Base-by-base conservation (phyloP, 2,797 vertebrate genomes). In the Tenualosa ilisha region DNA sequence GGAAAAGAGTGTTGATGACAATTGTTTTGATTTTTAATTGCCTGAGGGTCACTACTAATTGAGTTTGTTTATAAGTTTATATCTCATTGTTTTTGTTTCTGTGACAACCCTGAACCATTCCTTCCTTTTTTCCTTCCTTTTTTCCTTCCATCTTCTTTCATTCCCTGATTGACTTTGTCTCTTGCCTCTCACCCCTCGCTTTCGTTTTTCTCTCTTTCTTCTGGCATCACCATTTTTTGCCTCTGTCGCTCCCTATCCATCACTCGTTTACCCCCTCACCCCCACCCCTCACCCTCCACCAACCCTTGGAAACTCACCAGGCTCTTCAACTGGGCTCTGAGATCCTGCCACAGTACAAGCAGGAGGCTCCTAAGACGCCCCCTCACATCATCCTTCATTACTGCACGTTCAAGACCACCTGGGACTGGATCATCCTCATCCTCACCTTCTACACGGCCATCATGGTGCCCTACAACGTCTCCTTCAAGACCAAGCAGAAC, bases 401-500 rank as follows among this genome's bases (percentile, higher is more conserved):
- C 88, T 99, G 98, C 94, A 96, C 97, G 94, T 99, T 99, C 93
- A 99, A 99, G 94, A 99, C 98, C 90, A 99, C 98, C 8, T 99
- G 98, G 98, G 98, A 99, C 94, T 99, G 98, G 98, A 96, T 99
- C 92, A 99, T 99, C 93, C 95, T 99, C 93, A 99, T 99, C 91
- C 97, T 99, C 88, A 99, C 98, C 90, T 99, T 99, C 95, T 99
- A 99, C 93, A 99, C 98, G 0, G 98, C 98, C 93, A 99, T 99
- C 91, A 98, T 99, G 98, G 98, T 99, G 91, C 98, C 98, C 87
- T 99, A 99, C 43, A 99, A 99, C 0, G 98, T 99, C 88, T 99
- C 98, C 87, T 99, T 99, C 90, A 98, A 97, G 93, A 98, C 97
- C 0, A 98, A 97, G 87, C 98, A 99, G 88, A 99, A 97, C 94